Evolutionary conservation across 2,888 invertebrate species (phyloP), one percentile per base, ranked within the genome.

Genomic region (Agrotis segetum): DNA sequence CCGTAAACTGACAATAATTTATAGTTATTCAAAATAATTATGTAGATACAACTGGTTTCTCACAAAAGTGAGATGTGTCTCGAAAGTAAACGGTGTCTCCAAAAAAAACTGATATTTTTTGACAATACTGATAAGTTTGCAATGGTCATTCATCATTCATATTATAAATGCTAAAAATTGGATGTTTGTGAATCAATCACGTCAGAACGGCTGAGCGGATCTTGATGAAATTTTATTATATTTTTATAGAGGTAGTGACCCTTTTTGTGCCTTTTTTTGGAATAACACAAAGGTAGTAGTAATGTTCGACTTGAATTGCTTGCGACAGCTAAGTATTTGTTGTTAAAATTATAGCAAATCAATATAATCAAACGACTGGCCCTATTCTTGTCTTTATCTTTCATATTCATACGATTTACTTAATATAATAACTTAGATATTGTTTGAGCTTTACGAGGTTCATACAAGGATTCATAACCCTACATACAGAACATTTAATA

Each of bases 381-480:
- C 40, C 40, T 34, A 34, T n/a, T 56, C n/a, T n/a, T 56, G 3
- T 40, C n/a, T 40, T 34, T 19, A 7, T 16, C 16, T 55, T 6
- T 24, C 24, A 6, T 24, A 64, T 21, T n/a, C 13, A 49, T 19
- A n/a, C 47, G 11, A 40, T 40, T 11, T 40, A 9, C 1, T 40
- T 40, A 14, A 11, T 44, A 44, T 40, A 14, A 11, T 44, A 44
- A 19, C 44, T 17, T 19, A 17, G 16, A 29, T 34, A 6, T 49
- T 21, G 16, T 61, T 60, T 52, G 17, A 50, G 60, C 24, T 34
- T 34, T 16, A 40, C 46, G 24, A 19, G 1, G 19, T 49, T 62
- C 19, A 14, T 50, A 46, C n/a, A 47, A 40, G 67, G 19, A 61
- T 67, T 49, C 21, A 71, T 69, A 69, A 13, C 34, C 47, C 34